phyloP scores from a whole-genome alignment of 2,113 vertebrate species.

The Lagopus muta region DNA sequence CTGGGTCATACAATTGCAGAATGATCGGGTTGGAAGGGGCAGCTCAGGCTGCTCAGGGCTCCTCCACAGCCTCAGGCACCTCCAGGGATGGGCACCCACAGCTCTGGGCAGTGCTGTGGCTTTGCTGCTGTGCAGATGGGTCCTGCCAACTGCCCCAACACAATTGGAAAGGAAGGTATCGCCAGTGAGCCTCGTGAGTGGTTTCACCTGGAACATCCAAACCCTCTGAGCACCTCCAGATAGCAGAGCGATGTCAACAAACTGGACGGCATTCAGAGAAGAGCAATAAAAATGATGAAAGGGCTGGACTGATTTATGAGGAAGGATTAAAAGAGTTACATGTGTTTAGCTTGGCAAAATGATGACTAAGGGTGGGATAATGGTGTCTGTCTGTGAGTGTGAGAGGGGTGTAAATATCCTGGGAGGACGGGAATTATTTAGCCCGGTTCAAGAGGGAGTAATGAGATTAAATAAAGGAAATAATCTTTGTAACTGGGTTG shows the following conservation, averaged over 20 bases:
- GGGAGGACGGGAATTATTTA: conserved; percentile 22
- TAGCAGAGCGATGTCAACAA: conserved; percentile 63
- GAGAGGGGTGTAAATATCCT: conserved; percentile 25
- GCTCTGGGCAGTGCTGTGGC: neutral
- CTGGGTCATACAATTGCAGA: neutral
- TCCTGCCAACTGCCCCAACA: neutral
- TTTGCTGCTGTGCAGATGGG: neutral
- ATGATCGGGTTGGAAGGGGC: neutral
- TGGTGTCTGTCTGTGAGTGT: neutral
- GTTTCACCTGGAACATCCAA: conserved; percentile 36
- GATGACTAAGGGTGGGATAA: conserved; percentile 54
- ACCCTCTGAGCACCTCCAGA: neutral
- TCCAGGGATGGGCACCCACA: neutral
- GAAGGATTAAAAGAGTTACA: conserved; percentile 67
- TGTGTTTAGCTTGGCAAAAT: conserved; percentile 71
- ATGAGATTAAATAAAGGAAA: conserved; percentile 38
- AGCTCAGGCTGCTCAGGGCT: neutral
- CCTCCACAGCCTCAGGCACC: neutral
- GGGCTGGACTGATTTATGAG: conserved; percentile 66
- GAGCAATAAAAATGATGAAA: conserved; percentile 69
- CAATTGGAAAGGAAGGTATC: neutral
- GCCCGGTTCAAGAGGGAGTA: conserved; percentile 18
- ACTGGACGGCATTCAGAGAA: conserved; percentile 38
- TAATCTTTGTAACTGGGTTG: neutral
- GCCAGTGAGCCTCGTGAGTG: neutral